Evolutionary conservation across 2,797 vertebrate genomes (phyloP), one percentile per base, ranked within the genome.

Genomic region (Girardinus metallicus): DNA sequence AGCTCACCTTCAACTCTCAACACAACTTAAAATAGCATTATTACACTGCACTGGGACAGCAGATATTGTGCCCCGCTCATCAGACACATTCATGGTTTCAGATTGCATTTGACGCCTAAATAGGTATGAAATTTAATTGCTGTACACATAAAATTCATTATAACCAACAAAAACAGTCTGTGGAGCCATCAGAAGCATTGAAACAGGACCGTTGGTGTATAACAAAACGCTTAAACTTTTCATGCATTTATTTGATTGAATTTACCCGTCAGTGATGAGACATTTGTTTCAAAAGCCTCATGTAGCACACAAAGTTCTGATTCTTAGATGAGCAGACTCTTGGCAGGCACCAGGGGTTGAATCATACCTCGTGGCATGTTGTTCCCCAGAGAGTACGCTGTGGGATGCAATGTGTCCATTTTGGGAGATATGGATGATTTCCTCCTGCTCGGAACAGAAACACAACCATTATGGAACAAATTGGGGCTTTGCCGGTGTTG

Each of bases 261-360:
- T 26, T 23, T 72, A 15, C 7, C 71, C 5, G 3, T 73, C 6
- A 36, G 18, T 46, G 34, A 47, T 43, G 44, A n/a, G 68, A 73
- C 53, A 46, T 82, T 88, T 80, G 82, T 83, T 83, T 74, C 66
- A 78, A 31, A 74, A 64, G 70, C 49, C 39, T 83, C 39, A 49
- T 0, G 49, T 47, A 26, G 36, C 15, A 51, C 23, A 53, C 49
- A 53, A 74, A 92, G 36, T 89, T 78, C 93, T 94, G 90, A 55
- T 83, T 47, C 93, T 86, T 49, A 91, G 82, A 71, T 96, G 87
- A 49, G 93, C 82, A 0, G 93, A 91, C 79, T 94, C 85, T 80
- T 90, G 57, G 31, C 88, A n/a, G 47, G 89, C 73, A 66, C 73
- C 2, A 66, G 78, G 46, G 44, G 68, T 47, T 66, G 80, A 47